phyloP scores from a whole-genome alignment of 2,797 vertebrate genomes.

The Sebastes cheni region DNA sequence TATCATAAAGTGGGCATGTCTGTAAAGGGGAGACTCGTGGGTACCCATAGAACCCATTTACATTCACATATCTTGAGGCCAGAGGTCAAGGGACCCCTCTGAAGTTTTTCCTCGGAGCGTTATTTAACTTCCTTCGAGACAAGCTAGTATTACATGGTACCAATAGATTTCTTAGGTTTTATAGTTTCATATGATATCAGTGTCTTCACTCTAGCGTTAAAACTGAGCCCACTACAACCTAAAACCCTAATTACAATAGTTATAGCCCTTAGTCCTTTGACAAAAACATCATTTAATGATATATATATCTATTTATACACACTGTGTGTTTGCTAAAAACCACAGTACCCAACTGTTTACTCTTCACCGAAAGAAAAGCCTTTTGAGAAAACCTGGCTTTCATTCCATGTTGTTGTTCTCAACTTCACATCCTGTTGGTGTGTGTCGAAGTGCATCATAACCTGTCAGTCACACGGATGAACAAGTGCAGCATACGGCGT shows the following conservation, averaged over 20 bases:
- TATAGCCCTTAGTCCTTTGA: not conserved
- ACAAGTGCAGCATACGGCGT: not conserved
- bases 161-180: no score
- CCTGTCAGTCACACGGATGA: not conserved
- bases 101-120: no score
- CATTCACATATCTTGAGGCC: no score
- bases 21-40: no score
- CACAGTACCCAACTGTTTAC: not conserved
- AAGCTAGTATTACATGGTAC: accelerated
- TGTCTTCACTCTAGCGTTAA: no score
- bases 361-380: not conserved
- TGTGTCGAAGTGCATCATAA: not conserved
- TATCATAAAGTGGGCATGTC: no score
- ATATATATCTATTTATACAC: not conserved
- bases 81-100: no score
- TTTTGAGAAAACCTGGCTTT: not conserved
- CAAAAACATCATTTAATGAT: not conserved
- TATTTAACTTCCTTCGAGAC: no score
- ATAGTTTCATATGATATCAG: no score
- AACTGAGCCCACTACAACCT: no score
- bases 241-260: no score
- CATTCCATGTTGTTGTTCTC: not conserved
- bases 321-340: not conserved
- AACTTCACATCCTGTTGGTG: not conserved
- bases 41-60: no score